These are phyloP conservation scores for Poeciliopsis presidionis DNA, from an alignment of 2,797 vertebrate species.

Conservation along the genomic window DNA sequence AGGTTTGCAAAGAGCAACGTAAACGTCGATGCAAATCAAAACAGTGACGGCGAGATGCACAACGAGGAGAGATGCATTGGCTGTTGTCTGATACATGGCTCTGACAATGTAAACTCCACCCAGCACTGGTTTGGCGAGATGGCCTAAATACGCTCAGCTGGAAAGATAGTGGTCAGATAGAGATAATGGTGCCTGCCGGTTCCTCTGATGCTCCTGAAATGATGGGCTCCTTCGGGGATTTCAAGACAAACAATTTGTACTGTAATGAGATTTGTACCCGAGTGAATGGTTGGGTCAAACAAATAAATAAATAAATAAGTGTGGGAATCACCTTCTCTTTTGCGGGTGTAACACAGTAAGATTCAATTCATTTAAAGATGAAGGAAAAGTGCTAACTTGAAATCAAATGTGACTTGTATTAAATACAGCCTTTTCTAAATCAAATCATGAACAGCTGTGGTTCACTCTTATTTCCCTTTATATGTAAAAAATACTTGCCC, in stretches of 20 bases:
- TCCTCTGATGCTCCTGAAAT: conserved; percentile 62
- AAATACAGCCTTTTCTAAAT: conserved; percentile 5
- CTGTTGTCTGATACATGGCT: conserved; percentile 29
- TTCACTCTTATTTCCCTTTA: neutral
- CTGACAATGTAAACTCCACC: conserved; percentile 39
- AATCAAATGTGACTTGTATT: conserved; percentile 21
- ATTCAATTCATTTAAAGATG: conserved; percentile 46
- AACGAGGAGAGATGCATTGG: conserved; percentile 13
- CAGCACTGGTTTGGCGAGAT: conserved; percentile 35
- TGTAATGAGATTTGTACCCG: conserved; percentile 49
- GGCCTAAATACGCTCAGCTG: conserved; percentile 61
- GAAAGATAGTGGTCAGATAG: conserved; percentile 59
- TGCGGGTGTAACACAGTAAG: conserved; percentile 42
- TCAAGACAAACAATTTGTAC: conserved; percentile 36
- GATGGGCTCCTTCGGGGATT: conserved; percentile 59
- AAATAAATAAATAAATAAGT: conserved; percentile 24
- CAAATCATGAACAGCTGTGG: neutral
- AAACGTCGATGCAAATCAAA: conserved; percentile 39
- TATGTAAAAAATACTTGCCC: conserved; percentile 1
- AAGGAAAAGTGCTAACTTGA: conserved; percentile 15
- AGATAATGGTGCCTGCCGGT: conserved; percentile 55
- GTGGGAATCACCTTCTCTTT: conserved; percentile 55
- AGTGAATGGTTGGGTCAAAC: conserved; percentile 26
- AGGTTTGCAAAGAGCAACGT: conserved; percentile 13
- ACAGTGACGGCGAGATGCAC: conserved; percentile 33